Percentiles rank a stretch among this genome's conserved stretches.
Evolutionary conservation across 2,797 vertebrate genomes (phyloP).

Genomic region (Euthynnus affinis): DNA sequence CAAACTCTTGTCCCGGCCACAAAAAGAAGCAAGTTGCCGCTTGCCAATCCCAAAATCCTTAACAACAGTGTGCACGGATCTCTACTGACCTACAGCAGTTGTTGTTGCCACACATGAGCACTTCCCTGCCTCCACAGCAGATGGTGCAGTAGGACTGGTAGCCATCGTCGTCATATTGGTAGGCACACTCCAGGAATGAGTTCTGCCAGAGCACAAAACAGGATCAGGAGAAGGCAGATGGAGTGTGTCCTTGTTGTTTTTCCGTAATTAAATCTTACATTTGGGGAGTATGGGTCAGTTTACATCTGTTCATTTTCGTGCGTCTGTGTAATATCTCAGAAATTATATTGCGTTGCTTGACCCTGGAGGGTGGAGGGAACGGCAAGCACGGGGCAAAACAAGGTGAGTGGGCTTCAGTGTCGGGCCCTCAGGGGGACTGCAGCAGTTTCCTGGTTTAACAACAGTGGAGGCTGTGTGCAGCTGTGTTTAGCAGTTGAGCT

Average conservation of each 20-base stretch:
- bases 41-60: not conserved
- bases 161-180: constrained; percentile 95
- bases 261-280: not conserved
- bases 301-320: not conserved
- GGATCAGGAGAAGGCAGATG: not conserved
- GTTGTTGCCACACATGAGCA: constrained; percentile 94
- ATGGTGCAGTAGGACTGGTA: constrained; percentile 98
- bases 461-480: too few species aligned
- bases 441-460: too few species aligned
- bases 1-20: constrained; percentile 38
- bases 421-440: too few species aligned
- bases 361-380: too few species aligned
- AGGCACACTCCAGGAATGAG: constrained; percentile 96
- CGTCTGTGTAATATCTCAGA: constrained; percentile 2
- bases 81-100: constrained; percentile 93
- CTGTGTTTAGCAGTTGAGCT: too few species aligned
- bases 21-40: constrained; percentile 12
- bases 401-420: not conserved
- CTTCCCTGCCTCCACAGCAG: constrained; percentile 95
- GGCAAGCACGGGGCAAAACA: too few species aligned
- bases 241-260: not conserved
- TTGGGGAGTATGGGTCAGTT: not conserved
- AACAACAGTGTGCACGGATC: not conserved
- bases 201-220: constrained; percentile 83
- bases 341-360: too few species aligned